Percentiles rank a stretch among this genome's conserved stretches.
Conservation (phyloP, 2,797 vertebrate genomes). For the Tragelaphus oryx region DNA sequence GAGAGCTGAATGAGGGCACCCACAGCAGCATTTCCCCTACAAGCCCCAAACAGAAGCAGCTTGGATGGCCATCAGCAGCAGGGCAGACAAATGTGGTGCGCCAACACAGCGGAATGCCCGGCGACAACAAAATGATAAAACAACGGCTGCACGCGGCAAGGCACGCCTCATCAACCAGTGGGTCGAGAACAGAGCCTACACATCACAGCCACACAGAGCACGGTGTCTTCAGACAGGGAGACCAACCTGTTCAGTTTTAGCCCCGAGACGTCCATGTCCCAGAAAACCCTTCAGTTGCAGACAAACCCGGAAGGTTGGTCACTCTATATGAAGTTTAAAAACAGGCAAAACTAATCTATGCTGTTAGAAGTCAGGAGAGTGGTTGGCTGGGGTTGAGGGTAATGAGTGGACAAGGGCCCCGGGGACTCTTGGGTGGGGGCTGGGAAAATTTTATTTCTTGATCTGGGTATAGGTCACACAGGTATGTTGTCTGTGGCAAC, state of each 20-base stretch:
- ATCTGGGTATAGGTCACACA: neutral
- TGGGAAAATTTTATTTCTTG: neutral
- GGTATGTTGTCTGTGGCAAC: neutral
- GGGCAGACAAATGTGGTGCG: fast-evolving
- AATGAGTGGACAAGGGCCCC: neutral
- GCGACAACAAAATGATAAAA: neutral
- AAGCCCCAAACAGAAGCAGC: neutral
- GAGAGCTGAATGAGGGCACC: neutral
- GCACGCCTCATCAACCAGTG: fast-evolving
- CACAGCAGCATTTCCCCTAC: too few relatives aligned
- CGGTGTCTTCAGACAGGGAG: neutral
- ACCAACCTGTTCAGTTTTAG: neutral
- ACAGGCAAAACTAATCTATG: neutral
- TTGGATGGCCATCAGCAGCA: too few relatives aligned
- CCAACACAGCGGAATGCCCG: fast-evolving
- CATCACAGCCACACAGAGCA: fast-evolving
- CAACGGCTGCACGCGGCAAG: fast-evolving
- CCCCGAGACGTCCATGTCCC: neutral
- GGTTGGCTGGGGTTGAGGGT: neutral
- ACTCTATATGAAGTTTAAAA: neutral
- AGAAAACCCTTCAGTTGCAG: neutral
- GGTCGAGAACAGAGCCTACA: neutral
- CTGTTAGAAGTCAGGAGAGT: neutral
- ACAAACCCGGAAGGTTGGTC: neutral
- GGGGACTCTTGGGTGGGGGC: neutral